A percentile compares a stretch with the other conserved stretches of the same genome.
phyloP scores from a whole-genome alignment of 37 sponge, comb jelly and placozoan species.

The Beroe forskalii region DNA sequence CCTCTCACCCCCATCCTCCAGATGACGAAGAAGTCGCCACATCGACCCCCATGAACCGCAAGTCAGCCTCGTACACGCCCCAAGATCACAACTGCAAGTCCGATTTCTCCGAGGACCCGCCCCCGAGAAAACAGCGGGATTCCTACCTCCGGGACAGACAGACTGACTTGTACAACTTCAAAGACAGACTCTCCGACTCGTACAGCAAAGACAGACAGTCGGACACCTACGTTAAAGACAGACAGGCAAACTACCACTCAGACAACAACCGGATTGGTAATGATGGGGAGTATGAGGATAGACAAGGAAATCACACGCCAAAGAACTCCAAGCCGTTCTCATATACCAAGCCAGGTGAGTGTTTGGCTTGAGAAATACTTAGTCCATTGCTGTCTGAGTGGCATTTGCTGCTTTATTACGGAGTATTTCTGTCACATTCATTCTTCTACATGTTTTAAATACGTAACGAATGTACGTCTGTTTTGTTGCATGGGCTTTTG shows the following conservation, averaged over 20 bases:
- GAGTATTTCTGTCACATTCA: too few species aligned
- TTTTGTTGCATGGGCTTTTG: too few species aligned
- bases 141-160: neutral
- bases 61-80: neutral
- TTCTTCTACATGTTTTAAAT: too few species aligned
- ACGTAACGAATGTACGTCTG: too few species aligned
- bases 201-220: neutral
- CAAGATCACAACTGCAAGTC: slow-evolving; percentile 9
- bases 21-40: slow-evolving; percentile 13
- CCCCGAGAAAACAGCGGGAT: neutral
- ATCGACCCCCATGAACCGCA: slow-evolving; percentile 1
- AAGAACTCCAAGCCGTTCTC: neutral
- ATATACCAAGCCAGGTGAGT: neutral
- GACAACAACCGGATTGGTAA: neutral
- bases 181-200: neutral
- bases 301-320: neutral
- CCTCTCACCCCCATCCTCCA: too few species aligned
- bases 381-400: too few species aligned
- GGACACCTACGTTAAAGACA: too few species aligned
- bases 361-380: too few species aligned
- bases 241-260: neutral
- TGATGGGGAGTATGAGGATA: neutral
- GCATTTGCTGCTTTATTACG: too few species aligned
- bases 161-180: neutral
- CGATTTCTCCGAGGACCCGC: neutral